These are phyloP conservation scores for Diachrysia chrysitis DNA, from an alignment of 2,888 invertebrate genomes.

Conservation along the genomic window DNA sequence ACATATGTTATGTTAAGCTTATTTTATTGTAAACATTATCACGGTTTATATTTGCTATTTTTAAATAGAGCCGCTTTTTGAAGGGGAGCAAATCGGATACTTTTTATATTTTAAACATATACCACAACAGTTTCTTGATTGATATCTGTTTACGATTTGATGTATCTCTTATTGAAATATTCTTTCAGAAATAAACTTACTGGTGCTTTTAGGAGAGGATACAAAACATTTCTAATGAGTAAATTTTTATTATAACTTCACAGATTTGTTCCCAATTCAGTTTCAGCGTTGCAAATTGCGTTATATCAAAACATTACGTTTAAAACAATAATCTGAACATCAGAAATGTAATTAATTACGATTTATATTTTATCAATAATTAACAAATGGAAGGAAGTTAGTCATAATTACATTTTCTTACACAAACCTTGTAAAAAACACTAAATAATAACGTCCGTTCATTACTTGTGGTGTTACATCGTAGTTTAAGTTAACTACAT, in stretches of 20 bases:
- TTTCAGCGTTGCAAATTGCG: conserved; percentile 14
- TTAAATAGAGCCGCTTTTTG: conserved; percentile 63
- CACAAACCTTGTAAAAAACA: background rate
- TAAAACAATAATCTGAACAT: conserved; percentile 33
- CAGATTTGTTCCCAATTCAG: conserved; percentile 33
- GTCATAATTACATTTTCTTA: background rate
- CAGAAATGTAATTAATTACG: conserved; percentile 52
- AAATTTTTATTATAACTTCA: background rate
- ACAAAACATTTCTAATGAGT: background rate
- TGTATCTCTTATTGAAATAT: background rate
- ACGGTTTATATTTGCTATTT: conserved; percentile 79
- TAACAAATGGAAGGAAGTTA: background rate
- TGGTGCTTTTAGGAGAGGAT: background rate
- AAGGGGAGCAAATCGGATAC: conserved; percentile 33
- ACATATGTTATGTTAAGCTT: conserved; percentile 75
- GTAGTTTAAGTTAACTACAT: conserved; percentile 14
- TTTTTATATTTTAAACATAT: too few relatives aligned
- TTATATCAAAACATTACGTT: conserved; percentile 24
- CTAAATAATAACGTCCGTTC: conserved; percentile 16
- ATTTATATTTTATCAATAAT: conserved; percentile 23
- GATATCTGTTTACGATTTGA: background rate
- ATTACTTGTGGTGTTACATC: conserved; percentile 36
- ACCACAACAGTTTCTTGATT: background rate
- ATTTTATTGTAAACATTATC: conserved; percentile 80
- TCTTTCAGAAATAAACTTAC: background rate